Evolutionary conservation across 2,888 invertebrate species (phyloP).

Genomic region (Tiliacea aurago): DNA sequence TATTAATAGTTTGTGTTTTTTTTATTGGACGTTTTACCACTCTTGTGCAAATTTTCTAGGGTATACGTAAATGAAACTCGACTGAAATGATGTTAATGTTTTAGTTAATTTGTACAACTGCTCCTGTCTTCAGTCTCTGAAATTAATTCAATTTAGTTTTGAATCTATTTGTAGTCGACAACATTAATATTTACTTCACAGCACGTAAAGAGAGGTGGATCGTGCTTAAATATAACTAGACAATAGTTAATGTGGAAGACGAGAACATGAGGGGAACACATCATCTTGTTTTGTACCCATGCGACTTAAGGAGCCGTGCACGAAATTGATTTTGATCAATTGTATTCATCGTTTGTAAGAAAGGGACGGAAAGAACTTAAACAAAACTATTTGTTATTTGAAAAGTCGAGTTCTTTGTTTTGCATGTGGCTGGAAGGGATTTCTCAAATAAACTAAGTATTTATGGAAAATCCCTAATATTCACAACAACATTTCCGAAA

Average conservation of each 20-base stretch:
- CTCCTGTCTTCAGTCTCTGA: background rate
- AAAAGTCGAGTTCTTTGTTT: too few relatives aligned
- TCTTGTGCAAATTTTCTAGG: background rate
- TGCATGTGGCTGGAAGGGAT: too few relatives aligned
- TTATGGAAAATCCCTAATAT: too few relatives aligned
- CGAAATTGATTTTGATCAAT: too few relatives aligned
- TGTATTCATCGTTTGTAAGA: too few relatives aligned
- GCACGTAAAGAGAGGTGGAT: background rate
- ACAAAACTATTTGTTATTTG: too few relatives aligned
- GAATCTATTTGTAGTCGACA: background rate
- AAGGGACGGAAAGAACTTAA: too few relatives aligned
- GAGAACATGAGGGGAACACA: background rate
- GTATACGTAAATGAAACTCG: background rate
- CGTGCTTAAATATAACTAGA: background rate
- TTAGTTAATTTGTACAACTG: background rate
- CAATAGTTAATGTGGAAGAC: background rate
- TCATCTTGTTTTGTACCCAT: background rate
- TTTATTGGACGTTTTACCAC: background rate
- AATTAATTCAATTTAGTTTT: background rate
- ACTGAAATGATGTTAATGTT: background rate
- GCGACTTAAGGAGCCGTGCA: too few relatives aligned
- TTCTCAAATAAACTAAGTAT: too few relatives aligned
- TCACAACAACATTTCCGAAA: too few relatives aligned
- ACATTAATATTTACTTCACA: background rate
- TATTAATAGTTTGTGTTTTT: constrained; percentile 16